Percentiles rank a stretch among this genome's conserved stretches.
phyloP scores from a whole-genome alignment of 2,113 vertebrate genomes.

The Serinus canaria region DNA sequence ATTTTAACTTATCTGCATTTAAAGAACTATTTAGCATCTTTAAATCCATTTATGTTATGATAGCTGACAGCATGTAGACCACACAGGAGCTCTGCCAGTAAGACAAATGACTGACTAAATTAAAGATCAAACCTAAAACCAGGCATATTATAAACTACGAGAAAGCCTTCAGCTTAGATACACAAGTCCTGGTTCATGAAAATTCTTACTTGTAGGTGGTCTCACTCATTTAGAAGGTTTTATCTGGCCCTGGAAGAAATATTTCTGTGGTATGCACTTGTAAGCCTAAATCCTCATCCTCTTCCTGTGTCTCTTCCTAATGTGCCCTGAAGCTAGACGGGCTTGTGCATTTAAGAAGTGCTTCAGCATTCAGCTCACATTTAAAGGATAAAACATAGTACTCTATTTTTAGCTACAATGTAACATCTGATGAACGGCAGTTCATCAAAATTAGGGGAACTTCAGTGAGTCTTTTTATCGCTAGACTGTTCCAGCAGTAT shows the following conservation, averaged over 20 bases:
- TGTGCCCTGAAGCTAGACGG: not conserved
- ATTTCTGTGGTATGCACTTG: not conserved
- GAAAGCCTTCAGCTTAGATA: not conserved
- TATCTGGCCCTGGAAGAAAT: not conserved
- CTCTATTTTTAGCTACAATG: not conserved
- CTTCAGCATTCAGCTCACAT: not conserved
- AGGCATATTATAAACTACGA: not conserved
- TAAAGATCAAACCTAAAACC: not conserved
- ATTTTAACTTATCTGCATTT: not conserved
- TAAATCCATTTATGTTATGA: not conserved
- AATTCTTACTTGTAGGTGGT: not conserved
- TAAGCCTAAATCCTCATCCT: not conserved
- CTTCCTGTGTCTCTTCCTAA: not conserved
- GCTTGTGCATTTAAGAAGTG: not conserved
- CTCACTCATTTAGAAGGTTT: not conserved
- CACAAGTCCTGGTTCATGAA: not conserved
- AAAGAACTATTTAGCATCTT: not conserved
- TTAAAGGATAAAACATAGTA: not conserved
- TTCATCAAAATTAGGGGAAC: constrained; percentile 32
- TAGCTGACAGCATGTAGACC: not conserved
- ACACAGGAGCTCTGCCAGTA: not conserved
- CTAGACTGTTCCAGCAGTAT: not conserved
- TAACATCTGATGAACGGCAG: not conserved
- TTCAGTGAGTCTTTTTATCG: not conserved
- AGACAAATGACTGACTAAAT: not conserved